phyloP scores from a whole-genome alignment of 2,113 vertebrate species.

The Tachysurus vachellii region DNA sequence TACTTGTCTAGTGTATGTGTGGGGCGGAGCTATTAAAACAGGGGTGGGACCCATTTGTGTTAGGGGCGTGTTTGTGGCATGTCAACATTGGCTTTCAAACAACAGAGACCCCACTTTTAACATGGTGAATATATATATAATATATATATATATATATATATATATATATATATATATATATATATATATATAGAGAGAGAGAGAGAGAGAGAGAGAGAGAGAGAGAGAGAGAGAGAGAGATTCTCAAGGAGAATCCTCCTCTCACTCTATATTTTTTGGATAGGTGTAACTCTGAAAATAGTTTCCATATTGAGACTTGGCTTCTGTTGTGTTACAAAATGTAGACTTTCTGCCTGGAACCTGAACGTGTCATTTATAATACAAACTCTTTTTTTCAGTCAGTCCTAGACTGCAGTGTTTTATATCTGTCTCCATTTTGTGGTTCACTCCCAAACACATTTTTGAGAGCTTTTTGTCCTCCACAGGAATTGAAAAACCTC shows the following conservation, averaged over 20 bases:
- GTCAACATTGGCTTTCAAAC: neutral
- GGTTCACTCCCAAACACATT: constrained; percentile 29
- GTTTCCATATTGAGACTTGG: constrained; percentile 32
- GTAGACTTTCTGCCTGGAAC: constrained; percentile 39
- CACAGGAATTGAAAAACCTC: constrained; percentile 92
- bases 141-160: too few species aligned
- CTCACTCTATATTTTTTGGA: constrained; percentile 17
- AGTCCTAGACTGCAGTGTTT: constrained; percentile 24
- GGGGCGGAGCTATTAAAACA: too few species aligned
- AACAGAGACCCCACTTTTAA: too few species aligned
- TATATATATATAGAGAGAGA: too few species aligned
- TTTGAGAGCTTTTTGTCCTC: constrained; percentile 30
- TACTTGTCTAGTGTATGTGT: too few species aligned
- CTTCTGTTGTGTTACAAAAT: constrained; percentile 14
- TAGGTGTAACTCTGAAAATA: constrained; percentile 28
- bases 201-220: too few species aligned
- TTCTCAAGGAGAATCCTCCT: neutral
- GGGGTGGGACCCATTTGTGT: too few species aligned
- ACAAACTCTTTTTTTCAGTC: constrained; percentile 21
- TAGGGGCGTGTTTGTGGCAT: neutral
- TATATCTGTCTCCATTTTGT: constrained; percentile 17
- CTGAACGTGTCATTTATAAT: constrained; percentile 20
- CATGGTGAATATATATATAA: too few species aligned
- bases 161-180: too few species aligned
- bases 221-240: neutral